These are phyloP conservation scores for Stenoptilia bipunctidactyla DNA, from an alignment of 2,888 invertebrate genomes.

Conservation along the genomic window DNA sequence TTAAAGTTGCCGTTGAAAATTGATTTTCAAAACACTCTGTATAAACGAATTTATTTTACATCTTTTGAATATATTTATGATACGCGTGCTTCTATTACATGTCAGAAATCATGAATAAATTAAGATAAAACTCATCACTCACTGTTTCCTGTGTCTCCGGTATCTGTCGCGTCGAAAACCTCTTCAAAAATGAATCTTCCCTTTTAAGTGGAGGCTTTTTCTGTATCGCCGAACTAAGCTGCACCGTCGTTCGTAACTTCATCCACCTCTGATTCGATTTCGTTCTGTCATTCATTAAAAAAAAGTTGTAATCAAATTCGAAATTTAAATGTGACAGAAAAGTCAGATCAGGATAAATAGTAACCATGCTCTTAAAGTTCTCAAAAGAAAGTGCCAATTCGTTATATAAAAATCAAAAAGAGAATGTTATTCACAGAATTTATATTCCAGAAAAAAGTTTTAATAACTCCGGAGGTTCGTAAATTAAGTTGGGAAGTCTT, in stretches of 20 bases:
- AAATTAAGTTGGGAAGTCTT: not conserved
- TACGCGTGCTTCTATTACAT: too few species aligned
- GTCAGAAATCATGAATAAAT: too few species aligned
- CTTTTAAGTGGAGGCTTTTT: constrained; percentile 91
- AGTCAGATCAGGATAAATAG: not conserved
- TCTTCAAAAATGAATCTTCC: constrained; percentile 93
- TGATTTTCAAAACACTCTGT: too few species aligned
- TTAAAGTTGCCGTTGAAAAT: too few species aligned
- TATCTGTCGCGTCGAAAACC: constrained; percentile 93
- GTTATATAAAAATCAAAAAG: not conserved
- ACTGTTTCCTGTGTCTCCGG: constrained; percentile 88
- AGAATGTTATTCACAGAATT: not conserved
- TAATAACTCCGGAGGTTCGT: not conserved
- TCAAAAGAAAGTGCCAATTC: too few species aligned
- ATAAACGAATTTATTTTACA: too few species aligned
- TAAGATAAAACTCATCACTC: too few species aligned
- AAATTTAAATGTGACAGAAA: constrained; percentile 6
- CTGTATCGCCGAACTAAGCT: constrained; percentile 89
- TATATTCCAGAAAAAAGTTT: too few species aligned
- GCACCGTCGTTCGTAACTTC: constrained; percentile 94
- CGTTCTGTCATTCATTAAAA: constrained; percentile 72
- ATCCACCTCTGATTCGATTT: constrained; percentile 96
- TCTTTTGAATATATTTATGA: too few species aligned
- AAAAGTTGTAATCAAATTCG: constrained; percentile 5
- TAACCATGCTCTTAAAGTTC: constrained; percentile 2